Evolutionary conservation across 2,888 invertebrate genomes (phyloP), one percentile per base, ranked within the genome.

Genomic region (Rhamnusium bicolor): DNA sequence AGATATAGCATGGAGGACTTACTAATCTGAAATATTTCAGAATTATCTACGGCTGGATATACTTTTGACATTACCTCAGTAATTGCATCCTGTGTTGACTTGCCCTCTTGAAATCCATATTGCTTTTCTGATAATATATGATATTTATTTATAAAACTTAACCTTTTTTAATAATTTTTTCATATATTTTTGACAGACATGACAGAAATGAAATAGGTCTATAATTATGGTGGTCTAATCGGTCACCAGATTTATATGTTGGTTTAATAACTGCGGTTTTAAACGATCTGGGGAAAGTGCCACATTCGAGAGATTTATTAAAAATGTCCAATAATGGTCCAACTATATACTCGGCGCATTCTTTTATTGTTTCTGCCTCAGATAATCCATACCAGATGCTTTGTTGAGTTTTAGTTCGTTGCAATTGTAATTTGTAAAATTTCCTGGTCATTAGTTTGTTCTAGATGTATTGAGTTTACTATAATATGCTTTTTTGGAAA

Each of bases 231-330:
- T 12, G 16, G 27, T 51, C 29, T 32, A 21, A 53, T 29, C 47
- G 61, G 51, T 70, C 53, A 29, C 21, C 70, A 18, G 61, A 47
- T 63, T 70, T 51, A 49, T 24, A 70, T 51, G 62, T 24, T 14
- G 70, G 69, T 32, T 49, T 70, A 40, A 70, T 63, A 27, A 63
- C 51, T 19, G 66, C 53, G 10, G 66, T 46, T 66, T 71, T 66
- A 49, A 66, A 49, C 24, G 40, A 21, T 54, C 24, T 65, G 2
- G 70, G 63, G 47, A 70, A 24, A 47, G 24, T 47, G 29, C 69
- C 60, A n/a, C 19, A 10, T 16, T 69, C 46, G 21, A 69, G 10
- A 60, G 32, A 69, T 58, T 29, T 60, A 24, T 60, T 69, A 18
- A 60, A 18, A 58, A 69, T 12, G 8, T 61, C 47, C 18, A 24